Conservation (phyloP, 2,113 vertebrate genomes). For the Pluvianellus socialis region DNA sequence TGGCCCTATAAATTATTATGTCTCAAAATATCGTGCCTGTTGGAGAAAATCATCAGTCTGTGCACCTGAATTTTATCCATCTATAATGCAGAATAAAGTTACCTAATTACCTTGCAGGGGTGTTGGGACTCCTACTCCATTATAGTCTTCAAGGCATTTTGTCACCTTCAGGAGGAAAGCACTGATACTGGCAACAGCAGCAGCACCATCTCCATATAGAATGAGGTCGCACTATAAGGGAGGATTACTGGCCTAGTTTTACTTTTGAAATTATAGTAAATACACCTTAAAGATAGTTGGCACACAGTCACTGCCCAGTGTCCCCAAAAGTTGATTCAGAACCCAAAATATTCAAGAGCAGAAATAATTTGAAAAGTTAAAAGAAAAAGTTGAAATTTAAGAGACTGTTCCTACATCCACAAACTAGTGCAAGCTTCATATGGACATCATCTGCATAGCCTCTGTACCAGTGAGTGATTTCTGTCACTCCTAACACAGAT, state of each 20-base stretch:
- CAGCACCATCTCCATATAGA: neutral
- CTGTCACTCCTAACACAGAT: neutral
- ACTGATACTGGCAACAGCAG: neutral
- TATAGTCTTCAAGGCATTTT: constrained; percentile 17
- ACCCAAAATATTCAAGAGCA: neutral
- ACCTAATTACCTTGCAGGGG: constrained; percentile 11
- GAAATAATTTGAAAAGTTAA: neutral
- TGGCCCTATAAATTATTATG: neutral
- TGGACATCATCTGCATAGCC: neutral
- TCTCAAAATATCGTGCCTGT: neutral
- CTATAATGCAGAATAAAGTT: neutral
- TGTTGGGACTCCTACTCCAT: constrained; percentile 18
- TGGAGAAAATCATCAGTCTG: neutral
- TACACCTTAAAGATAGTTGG: neutral
- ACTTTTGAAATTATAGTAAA: neutral
- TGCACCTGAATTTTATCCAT: neutral
- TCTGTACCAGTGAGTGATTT: neutral
- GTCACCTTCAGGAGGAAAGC: neutral
- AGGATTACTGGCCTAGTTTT: neutral
- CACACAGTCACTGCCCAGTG: neutral
- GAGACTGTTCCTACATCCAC: neutral
- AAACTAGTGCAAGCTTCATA: neutral
- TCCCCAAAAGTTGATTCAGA: neutral
- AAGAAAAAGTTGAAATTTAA: neutral
- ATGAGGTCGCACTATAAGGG: neutral